Evolutionary conservation across 1,140 invertebrate genomes (phyloP).

Genomic region (Caenorhabditis elegans): WBcel235 BX284606.5:9110501-9111000

Average conservation of each 20-base stretch:
- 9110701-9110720: constrained; percentile 18
- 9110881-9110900: not conserved
- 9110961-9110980: too few species aligned
- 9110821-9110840: not conserved
- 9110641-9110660: constrained; percentile 59
- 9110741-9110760: too few species aligned
- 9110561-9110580: constrained; percentile 53
- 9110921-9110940: too few species aligned
- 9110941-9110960: too few species aligned
- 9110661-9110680: constrained; percentile 54
- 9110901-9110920: not conserved
- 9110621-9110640: constrained; percentile 56
- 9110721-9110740: not conserved
- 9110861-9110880: not conserved
- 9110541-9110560: constrained; percentile 7
- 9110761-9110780: not conserved
- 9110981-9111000: too few species aligned
- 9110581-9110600: constrained; percentile 65
- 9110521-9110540: not conserved
- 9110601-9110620: constrained; percentile 63
- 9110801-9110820: not conserved
- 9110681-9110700: constrained; percentile 64
- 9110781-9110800: too few species aligned
- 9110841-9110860: constrained; percentile 24
- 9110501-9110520: not conserved